A percentile compares a stretch with the other conserved stretches of the same genome.
phyloP scores from a whole-genome alignment of 2,797 vertebrate species.

The Poecilia gillii region DNA sequence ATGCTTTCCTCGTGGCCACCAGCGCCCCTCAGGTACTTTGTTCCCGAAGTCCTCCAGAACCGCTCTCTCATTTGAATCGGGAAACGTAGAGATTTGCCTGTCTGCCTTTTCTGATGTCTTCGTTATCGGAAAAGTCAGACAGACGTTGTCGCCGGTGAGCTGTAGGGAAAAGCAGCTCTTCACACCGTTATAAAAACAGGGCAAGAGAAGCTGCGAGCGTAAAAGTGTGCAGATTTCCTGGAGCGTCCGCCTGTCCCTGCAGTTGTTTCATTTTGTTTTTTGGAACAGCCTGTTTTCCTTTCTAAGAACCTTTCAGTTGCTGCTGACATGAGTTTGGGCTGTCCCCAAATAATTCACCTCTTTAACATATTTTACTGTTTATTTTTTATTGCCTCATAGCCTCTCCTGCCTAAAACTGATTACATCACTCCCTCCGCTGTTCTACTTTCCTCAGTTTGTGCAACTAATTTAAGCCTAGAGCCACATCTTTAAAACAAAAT shows the following conservation, averaged over 20 bases:
- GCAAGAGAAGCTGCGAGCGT: neutral
- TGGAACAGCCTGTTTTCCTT: neutral
- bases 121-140: too few relatives aligned
- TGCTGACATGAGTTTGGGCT: neutral
- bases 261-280: neutral
- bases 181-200: neutral
- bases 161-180: neutral
- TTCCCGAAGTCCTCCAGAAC: neutral
- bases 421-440: neutral
- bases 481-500: neutral
- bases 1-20: constrained; percentile 97
- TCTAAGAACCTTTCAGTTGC: neutral
- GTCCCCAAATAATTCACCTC: neutral
- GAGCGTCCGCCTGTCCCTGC: neutral
- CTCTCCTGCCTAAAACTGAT: neutral
- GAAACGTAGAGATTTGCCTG: neutral
- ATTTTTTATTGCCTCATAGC: neutral
- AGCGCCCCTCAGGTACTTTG: constrained; percentile 87
- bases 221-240: neutral
- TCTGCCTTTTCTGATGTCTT: neutral
- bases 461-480: neutral
- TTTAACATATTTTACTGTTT: neutral
- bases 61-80: neutral
- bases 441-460: neutral
- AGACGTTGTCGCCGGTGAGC: neutral